Conservation (phyloP, 37 sponge, comb jelly and placozoan genomes). For the Theonella swinhoei region DNA sequence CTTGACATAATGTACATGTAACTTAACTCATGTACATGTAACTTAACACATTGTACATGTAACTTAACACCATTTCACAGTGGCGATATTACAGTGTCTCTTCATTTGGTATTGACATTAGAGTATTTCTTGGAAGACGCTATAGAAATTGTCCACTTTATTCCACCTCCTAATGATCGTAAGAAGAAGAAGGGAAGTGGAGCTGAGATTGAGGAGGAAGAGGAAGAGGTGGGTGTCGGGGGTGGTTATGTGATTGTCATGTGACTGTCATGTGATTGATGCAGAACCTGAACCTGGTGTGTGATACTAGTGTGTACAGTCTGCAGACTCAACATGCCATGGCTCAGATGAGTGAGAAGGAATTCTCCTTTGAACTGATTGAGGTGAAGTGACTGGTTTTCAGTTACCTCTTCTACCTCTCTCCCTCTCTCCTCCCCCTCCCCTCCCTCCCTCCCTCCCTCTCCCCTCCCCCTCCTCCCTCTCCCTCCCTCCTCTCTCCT, state of each 20-base stretch:
- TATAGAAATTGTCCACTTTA: slow-evolving; percentile 68
- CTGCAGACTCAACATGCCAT: slow-evolving; percentile 52
- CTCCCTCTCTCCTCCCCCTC: background rate
- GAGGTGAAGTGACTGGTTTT: slow-evolving; percentile 2
- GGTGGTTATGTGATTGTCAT: background rate
- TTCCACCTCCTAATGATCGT: slow-evolving; percentile 41
- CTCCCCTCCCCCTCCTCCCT: background rate
- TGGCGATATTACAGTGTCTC: background rate
- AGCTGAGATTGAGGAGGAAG: background rate
- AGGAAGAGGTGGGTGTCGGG: slow-evolving; percentile 15
- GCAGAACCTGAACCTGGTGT: slow-evolving; percentile 63
- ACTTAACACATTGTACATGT: no score
- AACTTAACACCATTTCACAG: background rate
- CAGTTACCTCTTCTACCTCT: background rate
- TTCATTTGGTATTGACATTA: background rate
- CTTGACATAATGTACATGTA: no score
- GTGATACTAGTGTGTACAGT: slow-evolving; percentile 42
- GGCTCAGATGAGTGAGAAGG: slow-evolving; percentile 43
- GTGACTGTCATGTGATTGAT: slow-evolving; percentile 34
- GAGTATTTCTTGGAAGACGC: slow-evolving; percentile 79
- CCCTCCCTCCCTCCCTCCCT: background rate
- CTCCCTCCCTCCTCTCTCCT: background rate
- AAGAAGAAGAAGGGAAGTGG: slow-evolving; percentile 49
- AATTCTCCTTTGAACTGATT: slow-evolving; percentile 65
- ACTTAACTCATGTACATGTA: no score